Evolutionary conservation across 35 echinoderm and acorn worm genomes (phyloP).

Genomic region (Heliocidaris erythrogramma): DNA sequence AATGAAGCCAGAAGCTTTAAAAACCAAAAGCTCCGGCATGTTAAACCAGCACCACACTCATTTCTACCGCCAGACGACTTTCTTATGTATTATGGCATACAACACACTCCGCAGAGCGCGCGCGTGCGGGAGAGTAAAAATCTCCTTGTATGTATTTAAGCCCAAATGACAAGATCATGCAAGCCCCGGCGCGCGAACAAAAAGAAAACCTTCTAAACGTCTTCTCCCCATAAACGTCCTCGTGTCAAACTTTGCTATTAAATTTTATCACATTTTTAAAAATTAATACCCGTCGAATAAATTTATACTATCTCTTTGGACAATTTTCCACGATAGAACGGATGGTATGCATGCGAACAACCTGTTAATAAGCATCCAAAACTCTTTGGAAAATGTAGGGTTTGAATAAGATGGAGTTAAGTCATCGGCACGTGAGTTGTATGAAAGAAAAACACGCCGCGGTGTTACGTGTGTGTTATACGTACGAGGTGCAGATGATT

Average conservation of each 20-base stretch:
- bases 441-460: slow-evolving; percentile 31
- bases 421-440: slow-evolving; percentile 28
- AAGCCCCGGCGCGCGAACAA: slow-evolving; percentile 23
- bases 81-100: not conserved
- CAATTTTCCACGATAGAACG: slow-evolving; percentile 40
- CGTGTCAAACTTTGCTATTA: slow-evolving; percentile 56
- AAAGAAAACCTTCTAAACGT: not conserved
- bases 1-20: not conserved
- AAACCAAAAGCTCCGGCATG: slow-evolving; percentile 7
- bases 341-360: slow-evolving; percentile 22
- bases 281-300: slow-evolving; percentile 55
- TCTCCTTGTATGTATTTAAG: not conserved
- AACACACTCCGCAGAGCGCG: slow-evolving; percentile 34
- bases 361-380: slow-evolving; percentile 39
- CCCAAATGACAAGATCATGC: slow-evolving; percentile 23
- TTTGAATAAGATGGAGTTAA: not conserved
- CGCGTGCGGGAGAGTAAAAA: not conserved
- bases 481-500: not conserved
- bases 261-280: slow-evolving; percentile 57
- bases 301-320: slow-evolving; percentile 45
- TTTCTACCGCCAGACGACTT: slow-evolving; percentile 13
- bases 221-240: slow-evolving; percentile 42
- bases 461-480: not conserved
- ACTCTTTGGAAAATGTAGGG: slow-evolving; percentile 18
- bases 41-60: not conserved